phyloP scores from a whole-genome alignment of 2,113 vertebrate genomes.

The Hucho hucho region DNA sequence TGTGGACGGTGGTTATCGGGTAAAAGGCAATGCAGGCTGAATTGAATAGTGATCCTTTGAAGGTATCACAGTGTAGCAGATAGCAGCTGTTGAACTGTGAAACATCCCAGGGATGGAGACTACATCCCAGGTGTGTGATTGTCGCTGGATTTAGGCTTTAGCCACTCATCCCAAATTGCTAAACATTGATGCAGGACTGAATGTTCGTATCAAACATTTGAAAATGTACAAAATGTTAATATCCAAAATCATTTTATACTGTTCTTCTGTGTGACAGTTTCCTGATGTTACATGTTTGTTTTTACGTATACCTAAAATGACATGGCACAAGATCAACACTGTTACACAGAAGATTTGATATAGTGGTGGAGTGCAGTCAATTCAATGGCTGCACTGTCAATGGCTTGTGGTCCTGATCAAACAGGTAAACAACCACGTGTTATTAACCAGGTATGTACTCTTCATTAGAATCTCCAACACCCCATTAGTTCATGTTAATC shows the following conservation, averaged over 20 bases:
- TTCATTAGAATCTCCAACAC: too few species aligned
- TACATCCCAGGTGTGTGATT: conserved; percentile 7
- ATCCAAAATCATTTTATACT: too few species aligned
- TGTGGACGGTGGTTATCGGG: conserved; percentile 51
- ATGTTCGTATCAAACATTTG: too few species aligned
- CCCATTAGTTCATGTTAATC: too few species aligned
- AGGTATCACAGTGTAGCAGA: conserved; percentile 36
- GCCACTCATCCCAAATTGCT: conserved; percentile 20
- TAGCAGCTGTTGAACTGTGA: conserved; percentile 40
- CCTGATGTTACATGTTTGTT: not conserved
- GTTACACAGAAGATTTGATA: too few species aligned
- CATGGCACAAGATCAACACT: not conserved
- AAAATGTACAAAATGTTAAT: too few species aligned
- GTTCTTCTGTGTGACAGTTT: not conserved
- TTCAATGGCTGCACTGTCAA: not conserved
- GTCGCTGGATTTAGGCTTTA: conserved; percentile 7
- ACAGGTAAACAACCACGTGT: not conserved
- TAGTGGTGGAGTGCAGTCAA: too few species aligned
- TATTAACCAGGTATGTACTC: not conserved
- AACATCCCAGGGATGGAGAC: conserved; percentile 34
- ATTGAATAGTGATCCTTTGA: conserved; percentile 70
- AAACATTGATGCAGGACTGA: not conserved
- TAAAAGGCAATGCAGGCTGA: conserved; percentile 56
- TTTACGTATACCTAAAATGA: not conserved
- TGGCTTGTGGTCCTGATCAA: not conserved